Percentiles rank a stretch among this genome's conserved stretches.
phyloP scores from a whole-genome alignment of 2,113 vertebrate species.

The Notothenia coriiceps region DNA sequence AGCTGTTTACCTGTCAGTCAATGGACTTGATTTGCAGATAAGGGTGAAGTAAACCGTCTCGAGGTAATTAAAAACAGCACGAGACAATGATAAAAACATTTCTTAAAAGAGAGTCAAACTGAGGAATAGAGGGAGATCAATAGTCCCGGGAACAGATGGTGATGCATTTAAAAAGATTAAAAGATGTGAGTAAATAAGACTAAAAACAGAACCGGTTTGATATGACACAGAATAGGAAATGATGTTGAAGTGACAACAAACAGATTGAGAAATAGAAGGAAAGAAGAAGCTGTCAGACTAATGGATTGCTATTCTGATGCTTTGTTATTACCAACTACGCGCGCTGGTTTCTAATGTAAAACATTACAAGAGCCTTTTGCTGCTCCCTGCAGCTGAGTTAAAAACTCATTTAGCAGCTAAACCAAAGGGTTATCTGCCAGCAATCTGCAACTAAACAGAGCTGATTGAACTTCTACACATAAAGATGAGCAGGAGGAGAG shows the following conservation, averaged over 20 bases:
- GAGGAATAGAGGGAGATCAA: constrained; percentile 1
- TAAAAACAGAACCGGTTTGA: constrained; percentile 22
- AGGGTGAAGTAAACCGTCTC: constrained; percentile 9
- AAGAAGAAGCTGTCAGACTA: constrained; percentile 35
- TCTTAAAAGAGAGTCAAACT: background rate
- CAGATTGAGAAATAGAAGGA: background rate
- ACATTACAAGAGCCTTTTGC: constrained; percentile 4
- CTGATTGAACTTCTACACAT: constrained; percentile 35
- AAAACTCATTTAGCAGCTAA: constrained; percentile 23
- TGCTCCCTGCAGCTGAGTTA: constrained; percentile 25
- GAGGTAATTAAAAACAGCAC: constrained; percentile 31
- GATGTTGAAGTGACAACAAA: constrained; percentile 27
- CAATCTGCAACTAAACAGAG: constrained; percentile 7
- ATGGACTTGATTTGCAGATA: constrained; percentile 15
- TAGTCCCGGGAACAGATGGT: constrained; percentile 13
- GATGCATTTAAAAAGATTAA: constrained; percentile 28
- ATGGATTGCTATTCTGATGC: constrained; percentile 27
- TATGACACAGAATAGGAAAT: background rate
- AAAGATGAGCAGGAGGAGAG: background rate
- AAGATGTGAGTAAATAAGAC: background rate
- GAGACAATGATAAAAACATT: background rate
- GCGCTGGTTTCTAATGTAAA: constrained; percentile 4
- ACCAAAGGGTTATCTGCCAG: background rate
- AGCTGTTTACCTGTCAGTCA: constrained; percentile 41
- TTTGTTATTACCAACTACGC: constrained; percentile 24